Evolutionary conservation across 1,140 invertebrate species (phyloP), one percentile per base, ranked within the genome.

Genomic region (Heliconius himera): DNA sequence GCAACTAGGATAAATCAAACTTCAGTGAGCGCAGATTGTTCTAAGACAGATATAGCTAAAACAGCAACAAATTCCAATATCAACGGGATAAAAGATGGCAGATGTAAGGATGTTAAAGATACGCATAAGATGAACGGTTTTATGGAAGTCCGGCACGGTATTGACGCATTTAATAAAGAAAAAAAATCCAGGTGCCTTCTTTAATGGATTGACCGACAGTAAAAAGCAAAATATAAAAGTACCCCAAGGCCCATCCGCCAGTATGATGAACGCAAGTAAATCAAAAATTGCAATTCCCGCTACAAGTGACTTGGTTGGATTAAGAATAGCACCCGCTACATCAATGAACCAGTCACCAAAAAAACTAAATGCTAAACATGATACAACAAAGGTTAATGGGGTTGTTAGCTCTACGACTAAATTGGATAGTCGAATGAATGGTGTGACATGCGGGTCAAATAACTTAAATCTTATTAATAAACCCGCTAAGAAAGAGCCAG

Each of bases 371-470:
- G 20, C 80, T 20, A 93, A 90, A 84, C 46, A 84, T 8, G 93
- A 93, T 71, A 73, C 83, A 13, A 81, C 81, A 20, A 90, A 86
- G 85, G 82, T 87, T 41, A 93, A 93, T 73, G 90, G 89, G 54
- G 80, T 92, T 29, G 91, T 93, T 36, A 92, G 90, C 72, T 92
- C 92, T 29, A 93, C 92, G n/a, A 92, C 93, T 41, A 93, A 91
- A 78, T 66, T 94, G 81, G 93, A 94, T 78, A 92, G 88, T 74
- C 90, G 88, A 85, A 94, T 94, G 91, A 93, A 93, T 81, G 91
- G 91, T 36, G 93, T 93, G 8, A 93, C 89, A 6, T 91, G 88
- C 76, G 93, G 93, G 74, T 94, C 93, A 71, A 94, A 94, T 77
- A 93, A 94, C 77, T 81, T 94, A 66, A 93, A 88, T 77, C 82